A percentile compares a stretch with the other conserved stretches of the same genome.
These are phyloP conservation scores for Orestias chungarensis DNA, from an alignment of 2,797 vertebrate genomes.

Conservation along the genomic window DNA sequence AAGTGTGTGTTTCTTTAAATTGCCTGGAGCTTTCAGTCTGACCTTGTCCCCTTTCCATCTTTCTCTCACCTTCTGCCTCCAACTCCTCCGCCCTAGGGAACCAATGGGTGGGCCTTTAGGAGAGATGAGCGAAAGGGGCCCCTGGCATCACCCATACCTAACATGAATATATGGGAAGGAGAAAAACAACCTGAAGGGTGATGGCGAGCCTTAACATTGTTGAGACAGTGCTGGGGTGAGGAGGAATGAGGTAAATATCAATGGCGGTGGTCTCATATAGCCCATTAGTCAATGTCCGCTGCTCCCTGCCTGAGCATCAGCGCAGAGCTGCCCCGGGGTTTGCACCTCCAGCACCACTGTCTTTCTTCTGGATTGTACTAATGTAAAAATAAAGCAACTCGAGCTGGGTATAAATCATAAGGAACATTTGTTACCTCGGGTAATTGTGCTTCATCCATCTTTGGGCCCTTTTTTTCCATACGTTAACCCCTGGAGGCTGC, in stretches of 20 bases:
- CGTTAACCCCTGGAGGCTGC: slow-evolving; percentile 71
- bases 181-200: slow-evolving; percentile 47
- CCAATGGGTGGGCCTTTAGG: slow-evolving; percentile 52
- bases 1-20: slow-evolving; percentile 60
- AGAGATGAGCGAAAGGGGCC: slow-evolving; percentile 40
- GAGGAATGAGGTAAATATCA: slow-evolving; percentile 78
- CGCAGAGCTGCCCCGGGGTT: slow-evolving; percentile 63
- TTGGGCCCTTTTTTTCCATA: slow-evolving; percentile 70
- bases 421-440: slow-evolving; percentile 78
- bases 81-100: slow-evolving; percentile 55
- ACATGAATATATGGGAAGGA: slow-evolving; percentile 46
- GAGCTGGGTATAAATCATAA: slow-evolving; percentile 81
- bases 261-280: slow-evolving; percentile 80
- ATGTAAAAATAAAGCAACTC: slow-evolving; percentile 78
- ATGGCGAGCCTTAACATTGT: slow-evolving; percentile 60
- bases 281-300: slow-evolving; percentile 76
- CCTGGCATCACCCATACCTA: slow-evolving; percentile 55
- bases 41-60: slow-evolving; percentile 67
- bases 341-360: slow-evolving; percentile 67
- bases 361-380: slow-evolving; percentile 70
- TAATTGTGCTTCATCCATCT: slow-evolving; percentile 82
- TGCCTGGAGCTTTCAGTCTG: slow-evolving; percentile 64
- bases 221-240: slow-evolving; percentile 61
- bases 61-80: slow-evolving; percentile 54
- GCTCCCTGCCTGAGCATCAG: slow-evolving; percentile 65